These are phyloP conservation scores for Meteorus sp. DNA, from an alignment of 1,140 invertebrate genomes.

Conservation along the genomic window DNA sequence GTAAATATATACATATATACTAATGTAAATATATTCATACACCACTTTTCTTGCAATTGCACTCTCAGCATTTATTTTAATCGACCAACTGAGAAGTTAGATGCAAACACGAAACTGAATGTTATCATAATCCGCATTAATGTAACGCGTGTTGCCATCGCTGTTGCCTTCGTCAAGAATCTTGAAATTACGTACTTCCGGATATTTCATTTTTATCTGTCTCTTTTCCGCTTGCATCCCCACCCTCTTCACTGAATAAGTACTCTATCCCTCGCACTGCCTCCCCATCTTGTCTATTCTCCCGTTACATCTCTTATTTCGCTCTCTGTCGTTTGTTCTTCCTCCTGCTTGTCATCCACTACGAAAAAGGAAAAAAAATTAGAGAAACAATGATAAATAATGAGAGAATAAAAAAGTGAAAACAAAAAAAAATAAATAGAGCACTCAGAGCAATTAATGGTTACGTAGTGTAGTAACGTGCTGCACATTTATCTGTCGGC, in stretches of 20 bases:
- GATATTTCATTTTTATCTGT: too few species aligned
- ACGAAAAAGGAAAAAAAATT: background rate
- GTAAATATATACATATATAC: too few species aligned
- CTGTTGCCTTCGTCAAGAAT: constrained; percentile 6
- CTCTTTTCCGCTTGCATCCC: too few species aligned
- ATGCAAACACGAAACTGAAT: too few species aligned
- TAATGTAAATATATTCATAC: too few species aligned
- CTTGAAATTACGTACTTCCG: constrained; percentile 29
- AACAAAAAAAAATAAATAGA: too few species aligned
- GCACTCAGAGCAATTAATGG: constrained; percentile 22
- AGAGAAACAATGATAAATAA: background rate
- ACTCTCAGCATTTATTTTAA: background rate
- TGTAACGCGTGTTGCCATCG: too few species aligned
- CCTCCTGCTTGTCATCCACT: constrained; percentile 4
- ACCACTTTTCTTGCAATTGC: too few species aligned
- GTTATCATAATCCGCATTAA: too few species aligned
- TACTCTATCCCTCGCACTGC: background rate
- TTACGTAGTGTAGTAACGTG: constrained; percentile 18
- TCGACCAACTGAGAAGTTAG: too few species aligned
- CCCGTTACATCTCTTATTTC: background rate
- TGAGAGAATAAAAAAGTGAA: background rate
- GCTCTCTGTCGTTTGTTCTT: constrained; percentile 11
- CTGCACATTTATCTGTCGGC: constrained; percentile 6
- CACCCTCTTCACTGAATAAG: background rate
- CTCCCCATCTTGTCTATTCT: background rate